These are phyloP conservation scores for Mycteria americana DNA, from an alignment of 2,797 vertebrate genomes.

Conservation along the genomic window DNA sequence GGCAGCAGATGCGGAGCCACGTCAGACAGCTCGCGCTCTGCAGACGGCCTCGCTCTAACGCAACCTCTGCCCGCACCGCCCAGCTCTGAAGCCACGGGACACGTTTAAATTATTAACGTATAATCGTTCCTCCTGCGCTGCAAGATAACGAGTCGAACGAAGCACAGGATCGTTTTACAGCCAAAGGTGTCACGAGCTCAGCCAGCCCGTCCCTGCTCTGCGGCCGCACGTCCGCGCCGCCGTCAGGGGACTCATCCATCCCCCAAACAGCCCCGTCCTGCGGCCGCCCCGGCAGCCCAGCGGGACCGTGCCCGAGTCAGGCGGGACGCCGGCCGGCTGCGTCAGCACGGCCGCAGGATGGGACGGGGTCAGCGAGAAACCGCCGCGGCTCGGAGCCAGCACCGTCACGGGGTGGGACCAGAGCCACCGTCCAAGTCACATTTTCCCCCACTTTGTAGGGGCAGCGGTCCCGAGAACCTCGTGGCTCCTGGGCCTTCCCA, in stretches of 20 bases:
- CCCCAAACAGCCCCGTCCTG: not conserved
- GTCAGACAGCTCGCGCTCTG: not conserved
- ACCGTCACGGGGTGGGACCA: not conserved
- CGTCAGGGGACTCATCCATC: not conserved
- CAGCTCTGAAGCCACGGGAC: not conserved
- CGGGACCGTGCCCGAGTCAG: not conserved
- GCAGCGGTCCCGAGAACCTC: not conserved
- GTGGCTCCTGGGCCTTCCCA: not conserved
- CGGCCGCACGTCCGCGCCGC: fast-evolving
- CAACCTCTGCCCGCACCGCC: fast-evolving
- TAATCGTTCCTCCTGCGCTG: not conserved
- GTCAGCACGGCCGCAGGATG: fast-evolving
- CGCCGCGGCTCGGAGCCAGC: not conserved
- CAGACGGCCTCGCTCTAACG: not conserved
- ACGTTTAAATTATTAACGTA: not conserved
- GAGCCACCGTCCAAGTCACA: not conserved
- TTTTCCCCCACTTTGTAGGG: fast-evolving
- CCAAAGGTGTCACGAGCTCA: not conserved
- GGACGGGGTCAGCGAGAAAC: not conserved
- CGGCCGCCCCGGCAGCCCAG: not conserved
- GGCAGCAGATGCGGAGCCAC: not conserved
- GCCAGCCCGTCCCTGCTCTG: not conserved
- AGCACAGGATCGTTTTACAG: not conserved
- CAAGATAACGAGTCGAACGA: not conserved
- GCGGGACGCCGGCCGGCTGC: not conserved